These are phyloP conservation scores for Nestor notabilis DNA, from an alignment of 2,113 vertebrate genomes.

Conservation along the genomic window DNA sequence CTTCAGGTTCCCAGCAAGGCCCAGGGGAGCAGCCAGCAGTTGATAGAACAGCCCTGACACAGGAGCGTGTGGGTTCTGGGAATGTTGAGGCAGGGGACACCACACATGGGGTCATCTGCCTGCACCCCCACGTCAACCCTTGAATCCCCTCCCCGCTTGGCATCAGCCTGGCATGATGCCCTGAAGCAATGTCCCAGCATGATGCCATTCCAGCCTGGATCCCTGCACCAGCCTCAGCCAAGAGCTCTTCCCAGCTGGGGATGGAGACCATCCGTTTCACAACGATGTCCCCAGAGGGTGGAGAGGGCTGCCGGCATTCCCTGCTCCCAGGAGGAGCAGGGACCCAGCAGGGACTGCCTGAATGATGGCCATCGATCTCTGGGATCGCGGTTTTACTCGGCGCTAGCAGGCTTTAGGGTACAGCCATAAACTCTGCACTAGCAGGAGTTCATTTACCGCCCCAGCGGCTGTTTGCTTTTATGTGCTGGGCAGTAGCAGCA, in stretches of 20 bases:
- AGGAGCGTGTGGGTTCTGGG: rapidly evolving
- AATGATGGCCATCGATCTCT: rapidly evolving
- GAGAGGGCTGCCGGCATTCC: background rate
- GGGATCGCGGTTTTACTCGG: rapidly evolving
- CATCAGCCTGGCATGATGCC: background rate
- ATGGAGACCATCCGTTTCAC: rapidly evolving
- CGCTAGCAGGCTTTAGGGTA: background rate
- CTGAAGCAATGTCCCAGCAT: background rate
- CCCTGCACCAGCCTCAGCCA: rapidly evolving
- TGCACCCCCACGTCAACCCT: background rate
- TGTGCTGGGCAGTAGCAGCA: background rate
- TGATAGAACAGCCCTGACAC: background rate
- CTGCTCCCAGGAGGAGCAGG: background rate
- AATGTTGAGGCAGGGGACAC: background rate
- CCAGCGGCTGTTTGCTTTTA: background rate
- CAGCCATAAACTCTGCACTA: background rate
- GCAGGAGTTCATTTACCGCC: background rate
- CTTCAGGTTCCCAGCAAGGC: background rate
- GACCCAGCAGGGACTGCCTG: background rate
- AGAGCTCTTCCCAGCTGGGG: background rate
- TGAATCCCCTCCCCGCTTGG: rapidly evolving
- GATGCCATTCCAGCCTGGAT: background rate
- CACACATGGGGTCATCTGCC: background rate
- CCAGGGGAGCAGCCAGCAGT: rapidly evolving
- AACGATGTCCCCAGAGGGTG: rapidly evolving